phyloP scores from a whole-genome alignment of 2,113 vertebrate genomes.

The Rostratula benghalensis region DNA sequence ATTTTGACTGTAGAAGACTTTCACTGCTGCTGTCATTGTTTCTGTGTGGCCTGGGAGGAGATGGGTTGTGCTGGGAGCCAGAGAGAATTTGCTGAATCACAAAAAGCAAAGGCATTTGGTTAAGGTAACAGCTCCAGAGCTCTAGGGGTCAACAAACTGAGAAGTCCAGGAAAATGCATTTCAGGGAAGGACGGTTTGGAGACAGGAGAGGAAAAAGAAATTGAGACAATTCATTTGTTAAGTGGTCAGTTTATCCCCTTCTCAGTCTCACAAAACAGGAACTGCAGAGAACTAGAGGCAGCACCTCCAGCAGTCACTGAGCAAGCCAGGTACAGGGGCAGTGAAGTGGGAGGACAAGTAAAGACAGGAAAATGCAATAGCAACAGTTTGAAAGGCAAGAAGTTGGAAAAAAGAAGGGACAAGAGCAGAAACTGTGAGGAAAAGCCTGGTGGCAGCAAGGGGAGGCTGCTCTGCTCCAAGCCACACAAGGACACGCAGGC shows the following conservation, averaged over 20 bases:
- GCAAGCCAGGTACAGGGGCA: neutral
- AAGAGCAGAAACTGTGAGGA: neutral
- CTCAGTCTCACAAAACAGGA: neutral
- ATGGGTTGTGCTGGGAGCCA: neutral
- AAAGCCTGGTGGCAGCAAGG: neutral
- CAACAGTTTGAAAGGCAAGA: neutral
- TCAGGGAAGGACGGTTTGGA: neutral
- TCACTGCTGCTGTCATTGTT: neutral
- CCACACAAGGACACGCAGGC: neutral
- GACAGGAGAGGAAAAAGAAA: neutral
- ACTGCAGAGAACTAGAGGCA: accelerated
- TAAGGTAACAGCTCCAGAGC: conserved; percentile 8
- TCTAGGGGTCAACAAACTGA: neutral
- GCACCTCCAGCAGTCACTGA: accelerated
- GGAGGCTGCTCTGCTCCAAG: neutral
- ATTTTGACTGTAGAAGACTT: neutral
- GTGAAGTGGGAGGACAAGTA: neutral
- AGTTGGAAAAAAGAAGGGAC: neutral
- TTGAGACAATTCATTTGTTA: neutral
- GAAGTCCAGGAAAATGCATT: neutral
- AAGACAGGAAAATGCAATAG: neutral
- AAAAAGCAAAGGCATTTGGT: conserved; percentile 27
- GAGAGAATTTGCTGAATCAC: conserved; percentile 17
- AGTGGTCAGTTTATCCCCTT: neutral
- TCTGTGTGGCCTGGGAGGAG: neutral